Percentiles rank a stretch among this genome's conserved stretches.
Conservation (phyloP, 2,113 vertebrate genomes). For the Anoura caudifer region DNA sequence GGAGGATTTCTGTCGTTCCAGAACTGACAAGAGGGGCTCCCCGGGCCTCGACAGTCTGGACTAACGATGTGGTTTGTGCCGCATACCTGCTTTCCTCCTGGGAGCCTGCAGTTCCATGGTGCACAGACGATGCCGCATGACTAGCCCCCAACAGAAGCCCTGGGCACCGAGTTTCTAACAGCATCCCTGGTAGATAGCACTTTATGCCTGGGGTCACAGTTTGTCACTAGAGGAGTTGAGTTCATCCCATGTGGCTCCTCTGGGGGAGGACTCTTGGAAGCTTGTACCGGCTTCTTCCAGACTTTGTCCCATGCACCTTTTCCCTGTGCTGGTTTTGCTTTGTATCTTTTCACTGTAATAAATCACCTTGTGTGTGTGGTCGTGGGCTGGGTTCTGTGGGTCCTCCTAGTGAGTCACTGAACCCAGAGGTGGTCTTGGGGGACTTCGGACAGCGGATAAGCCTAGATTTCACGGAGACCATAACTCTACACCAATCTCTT, state of each 20-base stretch:
- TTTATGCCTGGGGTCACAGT: neutral
- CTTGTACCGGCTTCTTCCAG: neutral
- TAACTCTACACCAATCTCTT: neutral
- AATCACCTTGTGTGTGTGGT: neutral
- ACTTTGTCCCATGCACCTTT: neutral
- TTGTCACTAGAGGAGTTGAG: neutral
- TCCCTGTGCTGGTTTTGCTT: slow-evolving; percentile 9
- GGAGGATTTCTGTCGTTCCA: neutral
- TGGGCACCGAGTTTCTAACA: neutral
- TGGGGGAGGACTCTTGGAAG: neutral
- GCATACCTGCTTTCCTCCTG: neutral
- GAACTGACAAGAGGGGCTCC: neutral
- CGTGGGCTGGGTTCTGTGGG: neutral
- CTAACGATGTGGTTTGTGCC: neutral
- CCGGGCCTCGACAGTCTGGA: neutral
- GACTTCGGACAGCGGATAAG: neutral
- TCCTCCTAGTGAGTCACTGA: neutral
- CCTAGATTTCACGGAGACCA: neutral
- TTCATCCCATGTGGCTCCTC: neutral
- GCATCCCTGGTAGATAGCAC: neutral
- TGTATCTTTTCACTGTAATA: neutral
- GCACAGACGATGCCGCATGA: neutral
- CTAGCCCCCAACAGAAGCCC: neutral
- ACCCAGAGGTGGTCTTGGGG: neutral
- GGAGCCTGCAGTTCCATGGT: neutral